phyloP scores from a whole-genome alignment of 1,140 invertebrate species.

The Dendroctonus valens region DNA sequence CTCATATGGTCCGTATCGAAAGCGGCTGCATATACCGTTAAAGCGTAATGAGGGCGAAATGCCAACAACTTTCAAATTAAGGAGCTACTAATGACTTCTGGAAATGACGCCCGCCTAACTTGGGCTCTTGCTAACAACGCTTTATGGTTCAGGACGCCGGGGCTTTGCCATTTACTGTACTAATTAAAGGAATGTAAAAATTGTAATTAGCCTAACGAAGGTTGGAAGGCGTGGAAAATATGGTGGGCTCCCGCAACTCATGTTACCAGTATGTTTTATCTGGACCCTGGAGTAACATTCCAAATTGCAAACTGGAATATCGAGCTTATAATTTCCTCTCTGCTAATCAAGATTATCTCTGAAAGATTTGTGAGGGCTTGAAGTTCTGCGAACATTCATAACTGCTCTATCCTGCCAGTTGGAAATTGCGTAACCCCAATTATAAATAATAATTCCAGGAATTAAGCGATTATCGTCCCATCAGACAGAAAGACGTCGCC shows the following conservation, averaged over 20 bases:
- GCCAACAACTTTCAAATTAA: conserved; percentile 27
- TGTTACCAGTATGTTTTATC: no score
- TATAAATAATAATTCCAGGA: no score
- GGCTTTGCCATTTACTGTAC: conserved; percentile 18
- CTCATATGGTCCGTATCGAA: neutral
- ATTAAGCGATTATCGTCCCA: no score
- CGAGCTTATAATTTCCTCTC: no score
- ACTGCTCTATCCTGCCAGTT: no score
- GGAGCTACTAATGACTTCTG: conserved; percentile 28
- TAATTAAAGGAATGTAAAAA: conserved; percentile 20
- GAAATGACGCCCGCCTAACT: conserved; percentile 24
- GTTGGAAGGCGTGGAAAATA: conserved; percentile 1
- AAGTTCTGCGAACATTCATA: no score
- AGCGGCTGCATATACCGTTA: conserved; percentile 9
- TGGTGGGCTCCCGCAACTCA: neutral
- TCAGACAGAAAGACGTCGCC: no score
- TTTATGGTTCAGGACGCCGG: conserved; percentile 17
- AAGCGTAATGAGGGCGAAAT: conserved; percentile 20
- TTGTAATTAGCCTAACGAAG: conserved; percentile 12
- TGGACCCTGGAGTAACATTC: no score
- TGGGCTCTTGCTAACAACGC: conserved; percentile 18
- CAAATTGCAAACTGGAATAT: no score
- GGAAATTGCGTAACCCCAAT: no score
- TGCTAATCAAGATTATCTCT: no score
- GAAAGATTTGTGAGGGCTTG: no score